These are phyloP conservation scores for Microctenopoma lineatum DNA, from an alignment of 2,797 vertebrate genomes.

Conservation along the genomic window DNA sequence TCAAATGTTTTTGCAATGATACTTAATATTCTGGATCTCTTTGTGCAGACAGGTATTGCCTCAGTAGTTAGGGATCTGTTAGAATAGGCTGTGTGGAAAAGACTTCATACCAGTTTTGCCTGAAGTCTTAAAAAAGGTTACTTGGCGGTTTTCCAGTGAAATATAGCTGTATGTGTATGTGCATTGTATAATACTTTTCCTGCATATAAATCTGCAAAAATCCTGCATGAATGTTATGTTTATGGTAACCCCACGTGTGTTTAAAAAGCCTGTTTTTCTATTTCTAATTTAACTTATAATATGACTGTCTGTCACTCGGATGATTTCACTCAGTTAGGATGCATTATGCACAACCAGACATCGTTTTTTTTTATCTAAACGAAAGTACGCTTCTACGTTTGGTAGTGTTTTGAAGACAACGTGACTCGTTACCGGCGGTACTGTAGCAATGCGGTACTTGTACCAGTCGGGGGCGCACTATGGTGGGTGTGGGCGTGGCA, in stretches of 20 bases:
- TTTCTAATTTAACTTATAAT: too few species aligned
- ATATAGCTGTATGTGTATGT: neutral
- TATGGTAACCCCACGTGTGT: neutral
- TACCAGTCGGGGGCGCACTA: slow-evolving; percentile 57
- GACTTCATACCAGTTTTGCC: too few species aligned
- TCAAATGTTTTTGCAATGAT: neutral
- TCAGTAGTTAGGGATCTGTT: neutral
- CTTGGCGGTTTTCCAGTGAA: too few species aligned
- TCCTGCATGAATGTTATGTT: too few species aligned
- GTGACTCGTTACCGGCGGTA: neutral
- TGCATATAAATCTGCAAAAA: neutral
- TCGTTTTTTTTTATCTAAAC: too few species aligned
- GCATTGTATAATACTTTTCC: neutral
- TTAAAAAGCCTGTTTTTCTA: neutral
- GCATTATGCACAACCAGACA: neutral
- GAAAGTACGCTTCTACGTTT: too few species aligned
- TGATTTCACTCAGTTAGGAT: neutral
- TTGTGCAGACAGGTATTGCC: neutral
- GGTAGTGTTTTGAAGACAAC: neutral
- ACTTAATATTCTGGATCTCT: neutral
- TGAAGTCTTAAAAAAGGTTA: too few species aligned
- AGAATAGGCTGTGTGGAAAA: too few species aligned
- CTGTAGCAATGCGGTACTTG: neutral
- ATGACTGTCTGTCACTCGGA: too few species aligned
- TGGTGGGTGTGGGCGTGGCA: slow-evolving; percentile 66